These are phyloP conservation scores for Synergus gifuensis DNA, from an alignment of 2,888 invertebrate species.

Conservation along the genomic window DNA sequence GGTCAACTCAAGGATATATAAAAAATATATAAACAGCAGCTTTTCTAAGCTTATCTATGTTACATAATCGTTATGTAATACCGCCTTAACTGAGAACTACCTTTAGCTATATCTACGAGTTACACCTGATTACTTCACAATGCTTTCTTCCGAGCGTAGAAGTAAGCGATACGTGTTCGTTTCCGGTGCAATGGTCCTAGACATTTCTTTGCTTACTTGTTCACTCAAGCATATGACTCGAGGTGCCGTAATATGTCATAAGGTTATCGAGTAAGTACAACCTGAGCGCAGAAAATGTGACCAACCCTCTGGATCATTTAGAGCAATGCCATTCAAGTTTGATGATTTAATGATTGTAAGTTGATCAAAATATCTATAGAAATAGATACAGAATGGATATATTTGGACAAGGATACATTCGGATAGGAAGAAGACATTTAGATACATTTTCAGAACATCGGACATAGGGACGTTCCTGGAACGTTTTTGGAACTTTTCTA, in stretches of 20 bases:
- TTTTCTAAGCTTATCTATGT: constrained; percentile 58
- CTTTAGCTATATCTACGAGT: constrained; percentile 17
- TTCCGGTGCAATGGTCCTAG: constrained; percentile 2
- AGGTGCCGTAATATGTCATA: neutral
- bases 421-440: no score
- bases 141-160: neutral
- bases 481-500: no score
- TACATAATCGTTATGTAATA: constrained; percentile 55
- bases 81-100: constrained; percentile 35
- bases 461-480: no score
- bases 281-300: neutral
- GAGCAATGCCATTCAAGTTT: neutral
- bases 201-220: neutral
- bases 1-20: neutral
- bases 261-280: constrained; percentile 12
- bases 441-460: no score
- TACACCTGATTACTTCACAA: constrained; percentile 45
- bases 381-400: no score
- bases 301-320: neutral
- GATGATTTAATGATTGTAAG: neutral
- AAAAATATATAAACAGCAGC: constrained; percentile 47
- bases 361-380: neutral
- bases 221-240: neutral
- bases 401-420: no score
- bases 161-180: constrained; percentile 13